These are phyloP conservation scores for Cynaeus angustus DNA, from an alignment of 2,888 invertebrate genomes.

Conservation along the genomic window DNA sequence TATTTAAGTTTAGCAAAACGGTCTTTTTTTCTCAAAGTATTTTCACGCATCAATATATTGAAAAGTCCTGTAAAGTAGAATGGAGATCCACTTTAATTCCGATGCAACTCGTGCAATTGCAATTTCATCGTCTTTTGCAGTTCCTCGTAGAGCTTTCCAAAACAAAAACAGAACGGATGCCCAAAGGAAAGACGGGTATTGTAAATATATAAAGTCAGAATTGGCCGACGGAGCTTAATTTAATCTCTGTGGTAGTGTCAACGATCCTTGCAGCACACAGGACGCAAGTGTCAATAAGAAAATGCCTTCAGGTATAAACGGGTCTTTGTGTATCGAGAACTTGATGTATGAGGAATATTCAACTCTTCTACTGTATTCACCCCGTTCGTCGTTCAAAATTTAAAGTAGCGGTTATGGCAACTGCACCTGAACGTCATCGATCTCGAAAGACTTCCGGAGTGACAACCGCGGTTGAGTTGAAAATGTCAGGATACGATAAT, in stretches of 20 bases:
- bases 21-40: too few relatives aligned
- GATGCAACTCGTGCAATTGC: not conserved
- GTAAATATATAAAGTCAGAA: conserved; percentile 27
- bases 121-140: too few relatives aligned
- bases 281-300: conserved; percentile 43
- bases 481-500: not conserved
- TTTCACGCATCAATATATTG: too few relatives aligned
- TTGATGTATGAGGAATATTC: conserved; percentile 25
- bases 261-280: conserved; percentile 19
- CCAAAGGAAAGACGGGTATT: conserved; percentile 8
- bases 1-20: too few relatives aligned
- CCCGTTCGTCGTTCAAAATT: conserved; percentile 7
- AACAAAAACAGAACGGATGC: conserved; percentile 6
- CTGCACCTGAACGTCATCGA: conserved; percentile 19
- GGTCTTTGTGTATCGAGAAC: conserved; percentile 23
- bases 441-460: conserved; percentile 1
- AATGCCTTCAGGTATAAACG: conserved; percentile 38
- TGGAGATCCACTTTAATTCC: not conserved
- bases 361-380: conserved; percentile 20
- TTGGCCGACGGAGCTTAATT: conserved; percentile 33
- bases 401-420: conserved; percentile 11
- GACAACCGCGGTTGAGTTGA: not conserved
- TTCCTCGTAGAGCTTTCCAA: not conserved
- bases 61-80: not conserved
- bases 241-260: conserved; percentile 36